Evolutionary conservation across 1,140 invertebrate species (phyloP), one percentile per base, ranked within the genome.

Genomic region (Solen grandis): DNA sequence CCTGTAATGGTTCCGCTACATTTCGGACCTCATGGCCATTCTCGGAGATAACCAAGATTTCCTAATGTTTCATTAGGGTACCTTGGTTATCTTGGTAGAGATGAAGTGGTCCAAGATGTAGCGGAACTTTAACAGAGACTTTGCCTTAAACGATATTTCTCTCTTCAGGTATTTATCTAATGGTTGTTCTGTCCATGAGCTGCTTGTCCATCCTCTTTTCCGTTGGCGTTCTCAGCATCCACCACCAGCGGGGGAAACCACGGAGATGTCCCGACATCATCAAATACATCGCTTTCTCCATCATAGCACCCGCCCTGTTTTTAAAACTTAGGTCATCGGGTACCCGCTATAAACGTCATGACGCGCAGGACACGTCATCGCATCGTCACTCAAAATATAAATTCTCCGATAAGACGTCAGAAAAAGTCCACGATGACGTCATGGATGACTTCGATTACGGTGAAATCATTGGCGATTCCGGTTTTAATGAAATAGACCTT

Each of bases 121-220:
- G 19, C 41, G 41, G 41, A 46, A 46, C 41, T 10, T 46, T 46
- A 46, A 46, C 8, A 8, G 41, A 46, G 41, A 10, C 19, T 19
- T 10, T 46, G n/a, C 41, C 41, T 46, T 8, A 10, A 46, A 10
- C 19, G 41, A 46, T 46, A 19, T 46, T 46, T 10, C 19, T 46
- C 8, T 10, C 41, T 46, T 46, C 84, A 90, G 88, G 87, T 81
- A 90, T 90, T 29, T 90, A 90, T 57, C 83, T 90, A 33, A 88
- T 89, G 86, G 86, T 88, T 33, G 88, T 90, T 8, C 66, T 90
- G 54, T 79, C 89, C 1, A 88, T 86, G 66, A 88, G 86, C 65
- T 89, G 88, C 74, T 66, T 90, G 55, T 90, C 89, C 0, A 88
- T 90, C 27, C 60, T 90, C 22, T 85, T 88, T 0, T 89, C 89